phyloP scores from a whole-genome alignment of 2,888 invertebrate species.

The Pardosa pseudoannulata region DNA sequence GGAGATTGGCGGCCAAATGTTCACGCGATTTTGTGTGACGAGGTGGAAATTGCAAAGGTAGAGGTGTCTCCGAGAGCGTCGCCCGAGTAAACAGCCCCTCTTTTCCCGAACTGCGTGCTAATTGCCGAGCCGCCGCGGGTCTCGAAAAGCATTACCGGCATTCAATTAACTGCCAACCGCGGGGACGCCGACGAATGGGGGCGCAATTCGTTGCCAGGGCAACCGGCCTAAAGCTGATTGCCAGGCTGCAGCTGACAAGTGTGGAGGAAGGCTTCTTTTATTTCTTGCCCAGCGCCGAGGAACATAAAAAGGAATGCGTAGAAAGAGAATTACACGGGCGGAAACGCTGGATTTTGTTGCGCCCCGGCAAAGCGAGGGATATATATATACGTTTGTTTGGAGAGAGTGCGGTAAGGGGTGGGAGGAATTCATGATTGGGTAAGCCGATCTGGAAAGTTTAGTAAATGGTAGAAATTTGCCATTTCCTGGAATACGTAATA shows the following conservation, averaged over 20 bases:
- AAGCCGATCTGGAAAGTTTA: background rate
- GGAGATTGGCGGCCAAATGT: background rate
- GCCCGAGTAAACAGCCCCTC: background rate
- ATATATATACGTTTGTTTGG: too few relatives aligned
- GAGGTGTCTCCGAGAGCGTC: background rate
- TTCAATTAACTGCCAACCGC: slow-evolving; percentile 47
- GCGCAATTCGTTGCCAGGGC: slow-evolving; percentile 27
- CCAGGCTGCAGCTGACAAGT: slow-evolving; percentile 16
- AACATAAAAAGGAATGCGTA: background rate
- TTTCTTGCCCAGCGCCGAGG: background rate
- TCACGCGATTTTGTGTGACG: background rate
- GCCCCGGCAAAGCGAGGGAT: background rate
- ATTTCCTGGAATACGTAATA: too few relatives aligned
- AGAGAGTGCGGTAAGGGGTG: too few relatives aligned
- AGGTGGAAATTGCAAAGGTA: background rate
- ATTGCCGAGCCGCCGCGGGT: slow-evolving; percentile 28
- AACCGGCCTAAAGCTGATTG: slow-evolving; percentile 19
- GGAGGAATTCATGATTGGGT: background rate
- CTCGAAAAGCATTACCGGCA: slow-evolving; percentile 39
- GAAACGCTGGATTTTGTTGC: background rate
- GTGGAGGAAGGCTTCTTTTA: background rate
- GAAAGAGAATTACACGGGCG: background rate
- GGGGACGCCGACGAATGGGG: slow-evolving; percentile 18
- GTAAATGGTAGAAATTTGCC: background rate
- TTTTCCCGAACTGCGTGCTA: slow-evolving; percentile 21